These are phyloP conservation scores for Chaetogeoica ovagalla DNA, from an alignment of 2,888 invertebrate species.

Conservation along the genomic window DNA sequence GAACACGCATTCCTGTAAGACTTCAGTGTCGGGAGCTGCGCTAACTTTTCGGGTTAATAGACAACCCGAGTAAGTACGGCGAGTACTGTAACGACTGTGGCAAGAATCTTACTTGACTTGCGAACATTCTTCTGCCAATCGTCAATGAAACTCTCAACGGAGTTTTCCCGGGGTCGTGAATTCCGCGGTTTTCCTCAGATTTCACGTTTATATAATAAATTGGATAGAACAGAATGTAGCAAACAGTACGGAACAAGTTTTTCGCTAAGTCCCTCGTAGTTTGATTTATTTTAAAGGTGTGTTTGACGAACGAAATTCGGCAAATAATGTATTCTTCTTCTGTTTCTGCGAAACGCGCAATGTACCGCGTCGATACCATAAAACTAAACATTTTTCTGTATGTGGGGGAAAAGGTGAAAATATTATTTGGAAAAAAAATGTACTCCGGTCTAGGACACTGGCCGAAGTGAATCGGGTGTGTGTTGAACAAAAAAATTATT, in stretches of 20 bases:
- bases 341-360: too few relatives aligned
- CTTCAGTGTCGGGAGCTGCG: too few relatives aligned
- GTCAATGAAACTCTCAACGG: neutral
- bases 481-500: constrained; percentile 12
- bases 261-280: neutral
- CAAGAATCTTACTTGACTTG: constrained; percentile 1
- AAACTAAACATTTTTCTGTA: too few relatives aligned
- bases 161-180: neutral
- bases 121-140: neutral
- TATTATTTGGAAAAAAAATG: too few relatives aligned
- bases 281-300: neutral
- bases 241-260: neutral
- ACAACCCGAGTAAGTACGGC: neutral
- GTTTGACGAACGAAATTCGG: neutral
- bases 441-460: neutral
- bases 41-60: constrained; percentile 1
- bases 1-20: too few relatives aligned
- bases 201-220: constrained; percentile 15
- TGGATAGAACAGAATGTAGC: neutral
- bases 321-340: too few relatives aligned
- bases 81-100: neutral
- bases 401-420: too few relatives aligned
- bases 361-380: too few relatives aligned
- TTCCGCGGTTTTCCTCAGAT: neutral
- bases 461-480: neutral